Base-by-base conservation (phyloP, 2,113 vertebrate species). In the Ursus arctos region DNA sequence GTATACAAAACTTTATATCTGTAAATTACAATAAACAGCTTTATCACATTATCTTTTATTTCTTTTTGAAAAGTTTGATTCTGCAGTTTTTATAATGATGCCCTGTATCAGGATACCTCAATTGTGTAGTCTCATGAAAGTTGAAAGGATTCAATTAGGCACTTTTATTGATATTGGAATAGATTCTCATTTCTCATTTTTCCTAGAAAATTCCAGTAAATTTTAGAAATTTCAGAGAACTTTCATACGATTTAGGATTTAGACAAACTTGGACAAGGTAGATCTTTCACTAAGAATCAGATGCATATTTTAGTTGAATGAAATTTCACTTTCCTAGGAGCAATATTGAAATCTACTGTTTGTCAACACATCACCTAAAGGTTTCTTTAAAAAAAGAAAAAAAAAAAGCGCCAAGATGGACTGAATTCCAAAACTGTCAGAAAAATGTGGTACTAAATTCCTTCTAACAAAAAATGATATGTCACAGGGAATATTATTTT, bases 121-220 rank as follows among this genome's bases (percentile, higher is more conserved):
- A 95, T 93, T 96, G 61, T 94, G 88, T 57, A 82, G 91, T 97
- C 88, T 97, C 43, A 9, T 93, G 80, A 86, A 98, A 97, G n/a
- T 79, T 55, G 77, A 95, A 97, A 96, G 92, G 28, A 97, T 95
- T 98, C 57, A 51, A 18, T 97, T 88, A 96, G 93, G 77, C 93
- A 49, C 6, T 91, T 91, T 96, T 96, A 94, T 71, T 71, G 81
- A 95, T 53, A 91, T 33, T 76, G 93, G 91, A 96, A 79, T 53
- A 84, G 4, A 85, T 43, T 94, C 53, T 85, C 97, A 88, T 86
- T 98, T 98, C 94, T 95, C 84, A 96, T 97, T 87, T 93, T 97
- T 98, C 72, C 84, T 96, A 79, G 93, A 72, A 80, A 96, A 94
- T 97, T 97, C 87, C 89, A 88, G 65, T 61, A 31, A 74, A 53